Evolutionary conservation across 2,888 invertebrate genomes (phyloP).

Genomic region (Chloromyia formosa): DNA sequence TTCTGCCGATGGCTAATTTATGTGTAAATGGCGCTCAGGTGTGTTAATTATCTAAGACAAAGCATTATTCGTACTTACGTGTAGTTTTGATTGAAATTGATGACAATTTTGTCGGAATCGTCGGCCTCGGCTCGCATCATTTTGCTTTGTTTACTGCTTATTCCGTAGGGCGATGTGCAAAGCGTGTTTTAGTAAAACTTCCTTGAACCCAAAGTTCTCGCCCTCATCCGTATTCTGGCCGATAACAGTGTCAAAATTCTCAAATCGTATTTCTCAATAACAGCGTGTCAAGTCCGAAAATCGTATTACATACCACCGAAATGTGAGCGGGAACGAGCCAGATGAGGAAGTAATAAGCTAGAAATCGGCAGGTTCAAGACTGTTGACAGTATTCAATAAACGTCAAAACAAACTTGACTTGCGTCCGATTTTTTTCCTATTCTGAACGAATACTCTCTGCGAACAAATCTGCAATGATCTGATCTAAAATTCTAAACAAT

Average conservation of each 20-base stretch:
- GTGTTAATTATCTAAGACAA: background rate
- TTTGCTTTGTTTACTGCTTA: background rate
- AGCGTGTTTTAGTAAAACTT: background rate
- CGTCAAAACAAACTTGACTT: constrained; percentile 32
- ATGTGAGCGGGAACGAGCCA: too few relatives aligned
- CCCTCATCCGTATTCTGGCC: background rate
- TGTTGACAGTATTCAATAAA: constrained; percentile 29
- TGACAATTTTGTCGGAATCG: constrained; percentile 86
- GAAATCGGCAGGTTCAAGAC: background rate
- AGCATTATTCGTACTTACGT: constrained; percentile 77
- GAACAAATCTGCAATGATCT: too few relatives aligned
- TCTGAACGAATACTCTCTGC: too few relatives aligned
- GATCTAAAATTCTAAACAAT: too few relatives aligned
- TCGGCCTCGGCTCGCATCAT: constrained; percentile 62
- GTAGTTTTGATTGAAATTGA: constrained; percentile 97
- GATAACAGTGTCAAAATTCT: too few relatives aligned
- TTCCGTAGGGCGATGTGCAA: background rate
- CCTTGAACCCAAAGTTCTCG: background rate
- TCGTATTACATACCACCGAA: too few relatives aligned
- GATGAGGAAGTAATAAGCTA: too few relatives aligned
- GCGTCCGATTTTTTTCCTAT: constrained; percentile 3
- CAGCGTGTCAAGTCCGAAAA: too few relatives aligned
- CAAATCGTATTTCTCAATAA: too few relatives aligned
- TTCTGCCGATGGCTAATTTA: background rate
- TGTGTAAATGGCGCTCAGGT: background rate